phyloP scores from a whole-genome alignment of 2,888 invertebrate genomes.

The Eulithis prunata region DNA sequence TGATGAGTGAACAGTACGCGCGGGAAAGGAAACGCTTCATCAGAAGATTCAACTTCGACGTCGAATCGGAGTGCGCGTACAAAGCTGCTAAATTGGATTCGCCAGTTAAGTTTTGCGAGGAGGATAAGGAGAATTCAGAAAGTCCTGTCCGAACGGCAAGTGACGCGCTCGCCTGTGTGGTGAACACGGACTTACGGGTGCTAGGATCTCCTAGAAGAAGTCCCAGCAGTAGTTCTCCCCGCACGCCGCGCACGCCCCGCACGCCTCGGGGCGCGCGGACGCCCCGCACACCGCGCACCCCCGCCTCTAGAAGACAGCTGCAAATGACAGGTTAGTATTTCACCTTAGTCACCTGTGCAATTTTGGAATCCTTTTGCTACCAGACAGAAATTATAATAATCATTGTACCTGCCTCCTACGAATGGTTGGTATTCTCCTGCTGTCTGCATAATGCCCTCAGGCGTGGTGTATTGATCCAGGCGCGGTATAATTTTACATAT shows the following conservation, averaged over 20 bases:
- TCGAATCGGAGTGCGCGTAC: slow-evolving; percentile 75
- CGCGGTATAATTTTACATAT: slow-evolving; percentile 26
- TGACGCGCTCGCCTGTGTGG: slow-evolving; percentile 73
- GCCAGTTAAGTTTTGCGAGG: slow-evolving; percentile 75
- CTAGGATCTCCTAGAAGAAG: slow-evolving; percentile 73
- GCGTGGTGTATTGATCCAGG: slow-evolving; percentile 27
- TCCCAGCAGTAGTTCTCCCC: slow-evolving; percentile 58
- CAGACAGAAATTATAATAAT: slow-evolving; percentile 40
- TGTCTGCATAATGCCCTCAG: slow-evolving; percentile 51
- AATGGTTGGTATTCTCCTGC: slow-evolving; percentile 48
- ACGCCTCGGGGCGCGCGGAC: slow-evolving; percentile 70
- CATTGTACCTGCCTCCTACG: slow-evolving; percentile 40
- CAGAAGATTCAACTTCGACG: slow-evolving; percentile 85
- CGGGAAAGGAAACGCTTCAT: slow-evolving; percentile 84
- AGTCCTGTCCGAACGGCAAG: slow-evolving; percentile 68
- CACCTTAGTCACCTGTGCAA: slow-evolving; percentile 32
- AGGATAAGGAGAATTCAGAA: slow-evolving; percentile 67
- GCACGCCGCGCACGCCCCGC: slow-evolving; percentile 68
- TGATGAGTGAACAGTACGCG: slow-evolving; percentile 85
- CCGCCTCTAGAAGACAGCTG: slow-evolving; percentile 79
- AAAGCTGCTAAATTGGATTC: slow-evolving; percentile 73
- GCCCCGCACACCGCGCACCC: slow-evolving; percentile 75
- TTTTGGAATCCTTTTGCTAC: slow-evolving; percentile 38
- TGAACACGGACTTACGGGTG: slow-evolving; percentile 72
- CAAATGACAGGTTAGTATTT: slow-evolving; percentile 79